Evolutionary conservation across 2,113 vertebrate genomes (phyloP), one percentile per base, ranked within the genome.

Genomic region (Rallus limicola): DNA sequence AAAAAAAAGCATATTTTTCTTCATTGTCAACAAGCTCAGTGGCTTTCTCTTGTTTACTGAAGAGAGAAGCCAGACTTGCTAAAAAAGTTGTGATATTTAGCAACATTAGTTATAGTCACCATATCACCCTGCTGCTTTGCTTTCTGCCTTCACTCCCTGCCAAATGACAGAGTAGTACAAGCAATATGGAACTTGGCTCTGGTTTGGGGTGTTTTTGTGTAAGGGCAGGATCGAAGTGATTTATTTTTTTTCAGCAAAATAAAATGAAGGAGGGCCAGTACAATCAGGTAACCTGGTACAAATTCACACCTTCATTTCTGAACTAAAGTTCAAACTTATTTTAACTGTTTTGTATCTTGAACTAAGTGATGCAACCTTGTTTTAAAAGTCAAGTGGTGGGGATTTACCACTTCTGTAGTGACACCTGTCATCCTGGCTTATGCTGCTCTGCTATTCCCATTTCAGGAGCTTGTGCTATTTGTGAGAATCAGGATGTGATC

Each of bases 11-110:
- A 90, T 42, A 75, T 94, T 93, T 87, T 91, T 83, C 80, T 90
- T 96, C 69, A 82, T 96, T 96, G 81, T 92, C 83, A 82, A 80
- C 65, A 86, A 58, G 86, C 80, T 96, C 19, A 29, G 76, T 86
- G 91, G 48, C 86, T 93, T 64, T 44, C 90, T 96, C 72, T 84
- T 88, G 67, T 92, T 95, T 96, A 79, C 86, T 75, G 72, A 88
- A 74, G 48, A 93, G 69, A 84, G 82, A 93, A 96, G 69, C 83
- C 86, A 97, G 88, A 93, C 90, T 89, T 88, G 80, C 92, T 96
- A 88, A 94, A 96, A 86, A 76, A 91, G 88, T 92, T 93, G 93
- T 91, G 91, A 95, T 94, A 90, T 95, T 95, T 94, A 96, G 88
- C 92, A 91, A 82, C 88, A 76, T 92, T 90, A 94, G 92, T 89